Base-by-base conservation (phyloP, 2,797 vertebrate species). In the Pipistrellus pipistrellus region DNA sequence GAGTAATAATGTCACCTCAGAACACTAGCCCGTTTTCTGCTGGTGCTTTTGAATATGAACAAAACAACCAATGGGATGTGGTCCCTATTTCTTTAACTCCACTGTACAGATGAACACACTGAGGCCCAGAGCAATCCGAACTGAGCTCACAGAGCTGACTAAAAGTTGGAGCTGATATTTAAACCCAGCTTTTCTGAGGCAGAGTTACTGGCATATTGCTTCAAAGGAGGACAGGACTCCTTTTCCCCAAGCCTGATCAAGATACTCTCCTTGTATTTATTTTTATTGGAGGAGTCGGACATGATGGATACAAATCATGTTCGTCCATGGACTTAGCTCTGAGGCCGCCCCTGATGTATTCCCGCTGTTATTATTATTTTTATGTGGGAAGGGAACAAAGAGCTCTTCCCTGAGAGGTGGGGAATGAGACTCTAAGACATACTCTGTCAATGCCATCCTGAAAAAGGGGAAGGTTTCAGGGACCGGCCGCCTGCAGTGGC, bases 221-320 rank as follows among this genome's bases (percentile, higher is more conserved):
- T 21, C 81, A 71, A 71, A 87, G 32, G 17, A 82, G 9, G 23
- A 64, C 55, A 68, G 1, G 12, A 59, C 25, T 78, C 44, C 53
- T 0, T 4, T 25, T 55, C 17, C 44, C 75, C 41, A 81, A 21
- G 30, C 6, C 85, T 25, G 80, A 77, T 53, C 51, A 4, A 18
- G 57, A 69, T 66, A 85, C 76, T 85, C 80, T 80, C 77, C 46
- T 71, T 59, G 59, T 8, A 32, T 81, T 94, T 82, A 73, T 69
- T 90, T 94, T 92, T 78, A 41, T 76, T 44, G 30, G 53, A 96
- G 4, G 21, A 87, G 30, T 1, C 93, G 23, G 15, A 93, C 92
- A 90, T 76, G 53, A 35, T 27, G 6, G 68, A 41, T 14, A 68
- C 75, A 69, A 91, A 64, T 46, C 27, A 64, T 3, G 3, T 73